A percentile compares a stretch with the other conserved stretches of the same genome.
Evolutionary conservation across 2,888 invertebrate species (phyloP).

Genomic region (Neoitamus cyanurus): DNA sequence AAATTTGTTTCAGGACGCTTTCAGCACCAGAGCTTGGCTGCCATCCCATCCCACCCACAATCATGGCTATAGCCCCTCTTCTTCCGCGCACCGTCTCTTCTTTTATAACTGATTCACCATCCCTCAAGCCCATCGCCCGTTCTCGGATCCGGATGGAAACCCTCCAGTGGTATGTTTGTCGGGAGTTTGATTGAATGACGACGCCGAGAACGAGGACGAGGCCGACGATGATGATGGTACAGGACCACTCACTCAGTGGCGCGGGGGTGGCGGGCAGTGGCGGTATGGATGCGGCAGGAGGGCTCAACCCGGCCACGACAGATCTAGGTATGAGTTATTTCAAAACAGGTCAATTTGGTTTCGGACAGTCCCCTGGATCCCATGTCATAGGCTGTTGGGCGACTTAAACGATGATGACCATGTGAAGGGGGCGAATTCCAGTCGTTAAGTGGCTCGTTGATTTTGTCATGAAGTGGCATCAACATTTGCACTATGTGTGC

Average conservation of each 20-base stretch:
- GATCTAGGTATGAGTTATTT: conserved; percentile 38
- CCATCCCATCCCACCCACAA: background rate
- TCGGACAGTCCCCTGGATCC: conserved; percentile 24
- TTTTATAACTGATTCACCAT: background rate
- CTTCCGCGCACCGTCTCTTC: background rate
- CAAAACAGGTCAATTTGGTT: conserved; percentile 46
- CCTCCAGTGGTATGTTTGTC: conserved; percentile 38
- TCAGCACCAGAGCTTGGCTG: background rate
- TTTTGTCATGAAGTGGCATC: conserved; percentile 44
- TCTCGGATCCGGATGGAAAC: conserved; percentile 8
- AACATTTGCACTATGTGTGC: conserved; percentile 26
- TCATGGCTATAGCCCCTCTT: background rate
- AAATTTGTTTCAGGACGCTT: conserved; percentile 27
- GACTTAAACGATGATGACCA: conserved; percentile 44
- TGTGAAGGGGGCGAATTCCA: conserved; percentile 32
- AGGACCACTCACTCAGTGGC: background rate
- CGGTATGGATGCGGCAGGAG: background rate
- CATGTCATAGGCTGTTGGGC: conserved; percentile 32
- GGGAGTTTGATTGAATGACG: conserved; percentile 36
- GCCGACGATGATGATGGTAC: background rate
- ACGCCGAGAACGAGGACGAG: conserved; percentile 24
- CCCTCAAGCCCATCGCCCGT: background rate
- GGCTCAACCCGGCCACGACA: background rate
- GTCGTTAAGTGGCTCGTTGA: conserved; percentile 46
- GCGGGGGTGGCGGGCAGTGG: background rate